phyloP scores from a whole-genome alignment of 2,797 vertebrate genomes.

The Discoglossus pictus region DNA sequence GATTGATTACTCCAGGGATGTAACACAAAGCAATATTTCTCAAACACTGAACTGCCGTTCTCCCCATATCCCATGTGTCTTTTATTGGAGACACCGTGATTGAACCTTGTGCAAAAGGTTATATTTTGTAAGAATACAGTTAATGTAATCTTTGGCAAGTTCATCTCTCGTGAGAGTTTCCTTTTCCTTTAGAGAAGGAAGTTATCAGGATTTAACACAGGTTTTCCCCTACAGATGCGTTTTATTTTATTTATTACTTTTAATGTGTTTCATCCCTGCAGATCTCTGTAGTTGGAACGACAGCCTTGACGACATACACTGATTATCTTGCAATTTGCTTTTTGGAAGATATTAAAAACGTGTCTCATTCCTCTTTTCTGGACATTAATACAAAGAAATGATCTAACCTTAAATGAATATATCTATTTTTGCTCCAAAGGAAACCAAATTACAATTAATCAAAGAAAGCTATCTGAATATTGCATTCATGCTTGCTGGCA shows the following conservation, averaged over 20 bases:
- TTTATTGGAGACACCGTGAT: slow-evolving; percentile 40
- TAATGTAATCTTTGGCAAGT: slow-evolving; percentile 56
- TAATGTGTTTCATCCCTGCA: slow-evolving; percentile 51
- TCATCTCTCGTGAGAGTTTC: slow-evolving; percentile 53
- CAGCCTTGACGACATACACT: neutral
- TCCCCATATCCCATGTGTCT: slow-evolving; percentile 43
- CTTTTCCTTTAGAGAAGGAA: slow-evolving; percentile 48
- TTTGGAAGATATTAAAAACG: neutral
- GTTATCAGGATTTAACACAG: slow-evolving; percentile 54
- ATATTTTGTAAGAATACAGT: slow-evolving; percentile 52
- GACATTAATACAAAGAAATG: too few species aligned
- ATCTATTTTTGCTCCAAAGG: too few species aligned
- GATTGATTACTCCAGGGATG: slow-evolving; percentile 26
- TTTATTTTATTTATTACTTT: slow-evolving; percentile 58
- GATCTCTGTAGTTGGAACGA: slow-evolving; percentile 9
- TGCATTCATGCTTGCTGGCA: too few species aligned
- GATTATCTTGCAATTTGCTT: neutral
- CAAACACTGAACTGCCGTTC: slow-evolving; percentile 44
- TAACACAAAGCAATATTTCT: slow-evolving; percentile 45
- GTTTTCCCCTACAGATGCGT: slow-evolving; percentile 49
- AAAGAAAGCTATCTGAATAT: too few species aligned
- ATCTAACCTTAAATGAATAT: too few species aligned
- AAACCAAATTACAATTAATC: too few species aligned
- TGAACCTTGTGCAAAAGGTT: slow-evolving; percentile 44
- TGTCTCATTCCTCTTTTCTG: too few species aligned